Percentiles rank a stretch among this genome's conserved stretches.
Evolutionary conservation across 1,140 invertebrate species (phyloP).

Genomic region (Drosophila melanica): DNA sequence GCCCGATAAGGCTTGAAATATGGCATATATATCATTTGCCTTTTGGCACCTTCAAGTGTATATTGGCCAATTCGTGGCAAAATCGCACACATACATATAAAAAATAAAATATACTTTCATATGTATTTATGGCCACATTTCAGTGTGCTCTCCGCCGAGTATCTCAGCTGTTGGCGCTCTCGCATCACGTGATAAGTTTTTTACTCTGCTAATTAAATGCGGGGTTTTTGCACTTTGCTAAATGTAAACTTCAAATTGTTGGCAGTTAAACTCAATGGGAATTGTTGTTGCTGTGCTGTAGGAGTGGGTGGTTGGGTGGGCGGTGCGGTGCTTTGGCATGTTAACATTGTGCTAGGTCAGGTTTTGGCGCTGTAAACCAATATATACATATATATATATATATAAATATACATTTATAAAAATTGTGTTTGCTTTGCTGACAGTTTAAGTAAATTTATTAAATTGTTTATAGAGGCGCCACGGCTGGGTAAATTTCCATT

Average conservation of each 20-base stretch:
- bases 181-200: slow-evolving; percentile 78
- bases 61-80: slow-evolving; percentile 67
- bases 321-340: not conserved
- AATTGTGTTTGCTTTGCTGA: slow-evolving; percentile 52
- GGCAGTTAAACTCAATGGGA: slow-evolving; percentile 34
- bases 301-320: not conserved
- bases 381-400: not conserved
- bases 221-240: slow-evolving; percentile 77
- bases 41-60: slow-evolving; percentile 75
- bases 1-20: slow-evolving; percentile 46
- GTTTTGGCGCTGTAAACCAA: slow-evolving; percentile 69
- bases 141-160: not conserved
- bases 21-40: slow-evolving; percentile 64
- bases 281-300: not conserved
- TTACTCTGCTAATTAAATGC: slow-evolving; percentile 70
- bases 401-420: slow-evolving; percentile 23
- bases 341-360: slow-evolving; percentile 67
- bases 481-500: slow-evolving; percentile 72
- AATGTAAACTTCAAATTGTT: slow-evolving; percentile 48
- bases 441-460: slow-evolving; percentile 47
- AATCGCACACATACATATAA: not conserved
- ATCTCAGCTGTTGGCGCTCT: slow-evolving; percentile 16
- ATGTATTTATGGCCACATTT: slow-evolving; percentile 21
- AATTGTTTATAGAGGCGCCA: slow-evolving; percentile 53
- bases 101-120: not conserved